These are phyloP conservation scores for Dione vanillae DNA, from an alignment of 2,888 invertebrate species.

Conservation along the genomic window DNA sequence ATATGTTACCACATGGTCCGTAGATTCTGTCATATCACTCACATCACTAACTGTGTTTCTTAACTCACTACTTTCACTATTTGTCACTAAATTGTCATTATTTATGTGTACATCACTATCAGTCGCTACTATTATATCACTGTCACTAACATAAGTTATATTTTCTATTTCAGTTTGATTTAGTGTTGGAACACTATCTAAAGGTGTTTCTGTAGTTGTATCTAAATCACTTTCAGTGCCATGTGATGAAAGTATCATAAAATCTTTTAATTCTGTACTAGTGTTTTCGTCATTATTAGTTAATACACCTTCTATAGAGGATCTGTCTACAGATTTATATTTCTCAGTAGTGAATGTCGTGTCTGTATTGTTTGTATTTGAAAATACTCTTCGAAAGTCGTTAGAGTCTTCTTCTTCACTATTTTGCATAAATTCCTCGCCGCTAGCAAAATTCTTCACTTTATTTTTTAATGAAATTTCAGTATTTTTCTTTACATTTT, in stretches of 20 bases:
- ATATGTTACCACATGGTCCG: slow-evolving; percentile 33
- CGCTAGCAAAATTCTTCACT: background rate
- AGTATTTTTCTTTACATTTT: background rate
- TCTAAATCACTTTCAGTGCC: background rate
- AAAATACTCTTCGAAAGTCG: background rate
- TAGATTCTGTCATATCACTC: slow-evolving; percentile 17
- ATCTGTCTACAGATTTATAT: background rate
- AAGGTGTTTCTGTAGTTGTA: slow-evolving; percentile 6
- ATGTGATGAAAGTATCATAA: background rate
- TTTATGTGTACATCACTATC: slow-evolving; percentile 3
- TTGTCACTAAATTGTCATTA: background rate
- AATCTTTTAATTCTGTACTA: slow-evolving; percentile 13
- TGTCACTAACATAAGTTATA: background rate
- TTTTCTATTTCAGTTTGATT: background rate
- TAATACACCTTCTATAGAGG: background rate
- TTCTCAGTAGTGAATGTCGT: background rate
- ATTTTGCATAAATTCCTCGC: background rate
- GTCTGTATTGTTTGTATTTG: background rate
- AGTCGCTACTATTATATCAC: background rate
- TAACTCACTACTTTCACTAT: slow-evolving; percentile 20
- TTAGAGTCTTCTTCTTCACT: background rate
- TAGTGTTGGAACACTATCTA: background rate
- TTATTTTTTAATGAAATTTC: background rate
- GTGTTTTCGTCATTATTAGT: background rate
- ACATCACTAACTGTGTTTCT: slow-evolving; percentile 14